These are phyloP conservation scores for Hemicrepidius hirtus DNA, from an alignment of 2,888 invertebrate species.

Conservation along the genomic window DNA sequence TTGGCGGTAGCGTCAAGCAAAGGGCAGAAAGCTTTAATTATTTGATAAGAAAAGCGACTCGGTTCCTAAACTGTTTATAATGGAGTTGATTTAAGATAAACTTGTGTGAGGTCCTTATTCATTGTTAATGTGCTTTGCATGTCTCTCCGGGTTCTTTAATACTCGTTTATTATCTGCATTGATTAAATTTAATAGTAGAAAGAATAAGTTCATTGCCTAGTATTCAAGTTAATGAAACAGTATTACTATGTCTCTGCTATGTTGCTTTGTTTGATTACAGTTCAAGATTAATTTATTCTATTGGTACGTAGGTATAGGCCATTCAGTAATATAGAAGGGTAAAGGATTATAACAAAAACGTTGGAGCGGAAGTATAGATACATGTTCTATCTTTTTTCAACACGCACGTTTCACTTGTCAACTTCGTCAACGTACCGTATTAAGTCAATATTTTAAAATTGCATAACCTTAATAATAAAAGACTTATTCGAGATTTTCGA, in stretches of 20 bases:
- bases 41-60: slow-evolving; percentile 36
- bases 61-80: slow-evolving; percentile 39
- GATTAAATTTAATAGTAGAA: slow-evolving; percentile 11
- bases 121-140: slow-evolving; percentile 39
- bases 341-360: too few relatives aligned
- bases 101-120: slow-evolving; percentile 39
- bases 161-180: slow-evolving; percentile 12
- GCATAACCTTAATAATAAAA: too few relatives aligned
- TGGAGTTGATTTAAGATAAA: slow-evolving; percentile 36
- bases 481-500: too few relatives aligned
- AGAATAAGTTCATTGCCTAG: slow-evolving; percentile 1
- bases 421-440: too few relatives aligned
- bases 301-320: too few relatives aligned
- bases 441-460: too few relatives aligned
- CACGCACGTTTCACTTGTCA: too few relatives aligned
- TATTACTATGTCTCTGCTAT: not conserved
- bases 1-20: slow-evolving; percentile 22
- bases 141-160: slow-evolving; percentile 13
- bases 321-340: too few relatives aligned
- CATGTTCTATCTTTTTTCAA: too few relatives aligned
- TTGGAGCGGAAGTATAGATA: too few relatives aligned
- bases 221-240: slow-evolving; percentile 6
- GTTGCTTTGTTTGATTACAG: not conserved
- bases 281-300: not conserved
- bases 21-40: slow-evolving; percentile 38